Evolutionary conservation across 2,113 vertebrate genomes (phyloP), one percentile per base, ranked within the genome.

Genomic region (Scomber japonicus): DNA sequence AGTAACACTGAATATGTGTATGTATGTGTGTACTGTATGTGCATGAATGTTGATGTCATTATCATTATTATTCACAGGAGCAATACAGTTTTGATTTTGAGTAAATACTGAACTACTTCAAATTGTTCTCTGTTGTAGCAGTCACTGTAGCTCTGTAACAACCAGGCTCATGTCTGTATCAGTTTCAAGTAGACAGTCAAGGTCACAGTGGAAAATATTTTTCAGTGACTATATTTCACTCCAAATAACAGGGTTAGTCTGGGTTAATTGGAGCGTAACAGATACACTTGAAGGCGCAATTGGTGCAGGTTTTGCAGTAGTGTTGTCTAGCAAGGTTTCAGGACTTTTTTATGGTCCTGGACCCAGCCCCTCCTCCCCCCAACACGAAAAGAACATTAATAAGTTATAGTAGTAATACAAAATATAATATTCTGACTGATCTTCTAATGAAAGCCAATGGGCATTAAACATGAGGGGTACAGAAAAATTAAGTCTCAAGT

Each of bases 231-330:
- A 54, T 1, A 57, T 35, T 66, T 57, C 44, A 53, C 10, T 74
- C 56, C 71, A 60, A 71, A 78, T 27, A 49, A 62, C 61, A 62
- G 62, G 44, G 44, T 61, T 44, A 69, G 11, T 40, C 59, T n/a
- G 51, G 45, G 78, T 61, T 81, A 63, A 77, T 5, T 54, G 44
- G 44, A 72, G 30, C 68, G 56, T 61, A 45, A 45, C 61, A 16
- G 12, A 15, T 30, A 19, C 10, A 71, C 31, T 48, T n/a, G 14
- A 49, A 44, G 56, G 44, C 76, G 55, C 16, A 70, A 9, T 19
- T 57, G 63, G 11, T 54, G 65, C 45, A 24, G 51, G 74, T 31
- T 59, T 9, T 40, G 5, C 35, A 40, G 35, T 40, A 7, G 35
- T 40, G 35, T 40, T 10, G 10, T 27, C 2, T 9, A 15, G 4